Evolutionary conservation across 2,797 vertebrate species (phyloP).

Genomic region (Pyrrhura leucotis): DNA sequence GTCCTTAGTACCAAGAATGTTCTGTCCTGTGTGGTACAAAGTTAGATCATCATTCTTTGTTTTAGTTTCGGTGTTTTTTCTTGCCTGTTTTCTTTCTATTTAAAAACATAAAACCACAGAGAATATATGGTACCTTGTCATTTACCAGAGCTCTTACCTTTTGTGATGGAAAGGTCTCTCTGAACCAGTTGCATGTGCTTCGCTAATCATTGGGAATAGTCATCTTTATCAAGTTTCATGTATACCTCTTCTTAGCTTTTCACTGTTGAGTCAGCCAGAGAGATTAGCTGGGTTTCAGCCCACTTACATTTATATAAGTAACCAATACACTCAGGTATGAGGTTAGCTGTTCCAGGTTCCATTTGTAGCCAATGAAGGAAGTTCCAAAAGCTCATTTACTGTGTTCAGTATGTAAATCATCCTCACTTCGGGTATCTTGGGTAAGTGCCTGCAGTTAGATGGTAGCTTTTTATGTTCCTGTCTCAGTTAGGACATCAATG

Average conservation of each 20-base stretch:
- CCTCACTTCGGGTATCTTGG: background rate
- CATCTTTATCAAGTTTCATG: background rate
- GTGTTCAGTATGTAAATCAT: background rate
- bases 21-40: background rate
- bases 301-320: background rate
- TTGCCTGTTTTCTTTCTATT: background rate
- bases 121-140: background rate
- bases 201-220: background rate
- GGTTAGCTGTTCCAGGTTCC: background rate
- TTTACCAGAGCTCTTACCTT: background rate
- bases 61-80: background rate
- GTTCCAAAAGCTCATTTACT: background rate
- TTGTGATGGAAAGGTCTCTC: background rate
- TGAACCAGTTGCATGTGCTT: background rate
- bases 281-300: background rate
- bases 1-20: background rate
- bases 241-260: background rate
- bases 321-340: background rate
- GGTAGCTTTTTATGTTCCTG: background rate
- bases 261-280: background rate
- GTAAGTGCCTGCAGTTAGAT: background rate
- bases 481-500: background rate
- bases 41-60: background rate
- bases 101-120: background rate
- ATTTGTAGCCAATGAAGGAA: background rate